Conservation (phyloP, 2,888 invertebrate genomes). For the Pyrochroa serraticornis region DNA sequence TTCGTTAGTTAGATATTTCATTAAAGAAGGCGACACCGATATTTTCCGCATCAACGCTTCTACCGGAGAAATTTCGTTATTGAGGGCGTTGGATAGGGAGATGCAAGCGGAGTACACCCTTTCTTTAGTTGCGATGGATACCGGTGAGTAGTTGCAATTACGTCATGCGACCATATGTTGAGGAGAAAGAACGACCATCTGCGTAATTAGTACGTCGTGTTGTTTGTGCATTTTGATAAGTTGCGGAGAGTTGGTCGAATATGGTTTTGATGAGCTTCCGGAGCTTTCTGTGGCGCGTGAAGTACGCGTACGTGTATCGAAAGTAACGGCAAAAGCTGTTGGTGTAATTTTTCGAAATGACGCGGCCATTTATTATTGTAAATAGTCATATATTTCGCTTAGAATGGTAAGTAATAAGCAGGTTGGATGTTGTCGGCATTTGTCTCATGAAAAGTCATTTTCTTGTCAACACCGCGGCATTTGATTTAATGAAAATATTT, state of each 20-base stretch:
- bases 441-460: constrained; percentile 32
- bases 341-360: too few species aligned
- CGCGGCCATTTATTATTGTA: constrained; percentile 20
- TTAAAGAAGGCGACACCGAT: constrained; percentile 91
- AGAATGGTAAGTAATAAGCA: constrained; percentile 28
- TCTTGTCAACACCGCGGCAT: constrained; percentile 31
- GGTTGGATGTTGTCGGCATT: constrained; percentile 23
- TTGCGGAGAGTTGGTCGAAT: too few species aligned
- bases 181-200: too few species aligned
- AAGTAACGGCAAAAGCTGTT: too few species aligned
- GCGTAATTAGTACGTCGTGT: too few species aligned
- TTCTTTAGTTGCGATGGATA: constrained; percentile 91
- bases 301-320: too few species aligned
- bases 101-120: constrained; percentile 81
- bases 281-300: too few species aligned
- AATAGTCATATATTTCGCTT: constrained; percentile 20
- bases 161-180: not conserved
- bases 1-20: constrained; percentile 88
- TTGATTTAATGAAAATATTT: constrained; percentile 33
- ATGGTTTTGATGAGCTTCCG: too few species aligned
- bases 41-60: constrained; percentile 91
- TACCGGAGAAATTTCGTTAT: constrained; percentile 86
- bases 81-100: constrained; percentile 85
- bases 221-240: too few species aligned
- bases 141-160: constrained; percentile 67